Evolutionary conservation across 2,888 invertebrate species (phyloP).

Genomic region (Drosophila monieri): DNA sequence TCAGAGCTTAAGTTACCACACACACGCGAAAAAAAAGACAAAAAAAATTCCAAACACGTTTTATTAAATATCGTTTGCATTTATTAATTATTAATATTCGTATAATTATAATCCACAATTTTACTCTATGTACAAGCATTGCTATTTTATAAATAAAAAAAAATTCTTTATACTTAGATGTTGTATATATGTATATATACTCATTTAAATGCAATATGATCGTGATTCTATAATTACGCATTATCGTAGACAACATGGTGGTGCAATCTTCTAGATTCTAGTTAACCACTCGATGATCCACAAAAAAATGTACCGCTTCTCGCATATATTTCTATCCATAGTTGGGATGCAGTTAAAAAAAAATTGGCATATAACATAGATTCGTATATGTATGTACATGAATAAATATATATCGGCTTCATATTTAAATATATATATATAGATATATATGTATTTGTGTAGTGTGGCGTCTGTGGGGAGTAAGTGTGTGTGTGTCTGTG

Average conservation of each 20-base stretch:
- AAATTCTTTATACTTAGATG: conserved; percentile 32
- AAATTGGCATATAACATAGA: conserved; percentile 42
- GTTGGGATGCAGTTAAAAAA: conserved; percentile 40
- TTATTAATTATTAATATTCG: conserved; percentile 40
- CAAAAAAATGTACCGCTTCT: conserved; percentile 38
- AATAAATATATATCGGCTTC: conserved; percentile 57
- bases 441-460: conserved; percentile 2
- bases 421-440: conserved; percentile 7
- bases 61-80: conserved; percentile 39
- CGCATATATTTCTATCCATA: conserved; percentile 31
- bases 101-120: conserved; percentile 30
- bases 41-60: conserved; percentile 50
- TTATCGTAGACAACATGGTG: conserved; percentile 48
- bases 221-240: conserved; percentile 27
- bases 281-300: conserved; percentile 33
- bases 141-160: conserved; percentile 63
- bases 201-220: conserved; percentile 8
- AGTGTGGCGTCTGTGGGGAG: conserved; percentile 7
- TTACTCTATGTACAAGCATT: conserved; percentile 70
- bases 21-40: conserved; percentile 47
- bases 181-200: conserved; percentile 16
- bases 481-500: conserved; percentile 7
- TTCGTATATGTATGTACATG: conserved; percentile 65
- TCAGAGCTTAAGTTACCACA: conserved; percentile 65
- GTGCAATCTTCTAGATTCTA: conserved; percentile 62